These are phyloP conservation scores for Apis cerana DNA, from an alignment of 1,140 invertebrate genomes.

Conservation along the genomic window DNA sequence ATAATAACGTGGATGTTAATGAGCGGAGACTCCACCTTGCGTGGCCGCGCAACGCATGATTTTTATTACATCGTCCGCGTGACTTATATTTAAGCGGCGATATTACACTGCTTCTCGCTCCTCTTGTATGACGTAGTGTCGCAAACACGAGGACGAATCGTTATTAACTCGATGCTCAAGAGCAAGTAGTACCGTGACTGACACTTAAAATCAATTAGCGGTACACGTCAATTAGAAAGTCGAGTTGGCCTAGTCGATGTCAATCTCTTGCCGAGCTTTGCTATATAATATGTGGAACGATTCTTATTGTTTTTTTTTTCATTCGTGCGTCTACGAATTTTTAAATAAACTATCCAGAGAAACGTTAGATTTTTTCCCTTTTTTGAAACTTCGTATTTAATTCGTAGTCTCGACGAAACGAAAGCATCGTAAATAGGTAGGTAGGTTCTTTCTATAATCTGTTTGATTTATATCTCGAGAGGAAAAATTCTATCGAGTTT, in stretches of 20 bases:
- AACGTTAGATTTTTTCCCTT: too few species aligned
- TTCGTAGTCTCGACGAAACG: too few species aligned
- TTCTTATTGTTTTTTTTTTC: not conserved
- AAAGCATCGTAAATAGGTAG: not conserved
- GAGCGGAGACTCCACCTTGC: slow-evolving; percentile 40
- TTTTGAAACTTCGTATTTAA: too few species aligned
- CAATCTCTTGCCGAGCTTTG: slow-evolving; percentile 22
- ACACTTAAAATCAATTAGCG: slow-evolving; percentile 73
- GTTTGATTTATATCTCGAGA: not conserved
- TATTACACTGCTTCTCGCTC: not conserved
- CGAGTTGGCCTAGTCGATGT: slow-evolving; percentile 32
- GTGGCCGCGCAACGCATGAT: slow-evolving; percentile 21
- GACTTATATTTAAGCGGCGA: slow-evolving; percentile 46
- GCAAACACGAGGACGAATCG: slow-evolving; percentile 47
- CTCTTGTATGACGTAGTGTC: slow-evolving; percentile 44
- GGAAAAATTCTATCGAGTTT: not conserved
- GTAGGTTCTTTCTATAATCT: not conserved
- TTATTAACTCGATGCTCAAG: slow-evolving; percentile 59
- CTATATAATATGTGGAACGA: slow-evolving; percentile 33
- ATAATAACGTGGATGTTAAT: slow-evolving; percentile 26
- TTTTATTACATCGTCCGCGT: slow-evolving; percentile 41
- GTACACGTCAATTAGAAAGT: slow-evolving; percentile 71
- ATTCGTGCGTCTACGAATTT: too few species aligned
- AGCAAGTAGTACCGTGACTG: slow-evolving; percentile 48
- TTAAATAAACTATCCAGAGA: too few species aligned